phyloP scores from a whole-genome alignment of 2,797 vertebrate genomes.

The Silurus aristotelis region DNA sequence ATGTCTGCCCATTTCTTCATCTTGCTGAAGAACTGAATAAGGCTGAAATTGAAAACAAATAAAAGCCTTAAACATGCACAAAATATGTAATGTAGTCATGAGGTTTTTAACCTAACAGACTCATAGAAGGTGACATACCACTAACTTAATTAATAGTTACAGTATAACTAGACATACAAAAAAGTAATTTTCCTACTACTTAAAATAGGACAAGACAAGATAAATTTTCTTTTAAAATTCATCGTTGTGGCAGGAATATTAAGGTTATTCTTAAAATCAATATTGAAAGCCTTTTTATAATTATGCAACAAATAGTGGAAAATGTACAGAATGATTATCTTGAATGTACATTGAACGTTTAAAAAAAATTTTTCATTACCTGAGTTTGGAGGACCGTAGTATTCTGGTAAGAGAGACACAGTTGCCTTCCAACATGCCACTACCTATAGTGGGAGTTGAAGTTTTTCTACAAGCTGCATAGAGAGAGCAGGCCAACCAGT shows the following conservation, averaged over 20 bases:
- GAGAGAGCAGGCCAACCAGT: slow-evolving; percentile 89
- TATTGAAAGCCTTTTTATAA: background rate
- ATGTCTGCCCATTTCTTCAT: slow-evolving; percentile 99
- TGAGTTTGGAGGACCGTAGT: slow-evolving; percentile 87
- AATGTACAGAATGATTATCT: background rate
- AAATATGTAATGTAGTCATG: background rate
- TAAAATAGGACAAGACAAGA: background rate
- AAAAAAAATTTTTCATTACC: slow-evolving; percentile 66
- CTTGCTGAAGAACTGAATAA: slow-evolving; percentile 98
- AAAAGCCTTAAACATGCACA: background rate
- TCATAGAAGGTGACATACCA: background rate
- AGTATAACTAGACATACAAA: background rate
- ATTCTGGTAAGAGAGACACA: slow-evolving; percentile 94
- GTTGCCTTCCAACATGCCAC: slow-evolving; percentile 90
- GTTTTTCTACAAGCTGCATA: slow-evolving; percentile 89
- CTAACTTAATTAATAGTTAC: background rate
- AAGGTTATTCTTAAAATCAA: background rate
- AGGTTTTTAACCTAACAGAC: background rate
- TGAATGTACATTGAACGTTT: background rate
- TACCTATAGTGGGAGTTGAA: slow-evolving; percentile 85
- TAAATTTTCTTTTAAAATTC: background rate
- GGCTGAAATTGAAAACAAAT: slow-evolving; percentile 44
- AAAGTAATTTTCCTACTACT: background rate
- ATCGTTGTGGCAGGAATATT: background rate
- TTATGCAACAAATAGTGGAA: background rate